These are phyloP conservation scores for Pycnonotus jocosus DNA, from an alignment of 2,113 vertebrate genomes.

Conservation along the genomic window DNA sequence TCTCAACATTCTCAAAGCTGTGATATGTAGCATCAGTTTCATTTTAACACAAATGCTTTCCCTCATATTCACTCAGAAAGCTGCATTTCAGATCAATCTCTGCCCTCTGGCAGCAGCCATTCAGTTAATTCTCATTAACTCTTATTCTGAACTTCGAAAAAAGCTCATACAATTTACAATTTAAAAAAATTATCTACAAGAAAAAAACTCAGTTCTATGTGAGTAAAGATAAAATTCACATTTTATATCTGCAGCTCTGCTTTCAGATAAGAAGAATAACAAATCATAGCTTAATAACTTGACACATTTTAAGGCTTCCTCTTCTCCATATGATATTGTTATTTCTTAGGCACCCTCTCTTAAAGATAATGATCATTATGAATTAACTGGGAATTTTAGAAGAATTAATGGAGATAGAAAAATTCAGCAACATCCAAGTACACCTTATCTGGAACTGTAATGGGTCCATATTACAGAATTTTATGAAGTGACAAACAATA, in stretches of 20 bases:
- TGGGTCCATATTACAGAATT: not conserved
- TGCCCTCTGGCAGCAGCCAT: not conserved
- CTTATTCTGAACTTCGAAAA: not conserved
- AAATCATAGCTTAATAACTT: not conserved
- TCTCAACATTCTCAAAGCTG: not conserved
- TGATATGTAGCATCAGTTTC: not conserved
- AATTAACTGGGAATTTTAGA: not conserved
- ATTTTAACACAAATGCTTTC: not conserved
- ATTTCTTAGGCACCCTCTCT: not conserved
- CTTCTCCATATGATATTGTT: not conserved
- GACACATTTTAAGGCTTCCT: not conserved
- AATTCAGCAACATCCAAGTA: conserved; percentile 3
- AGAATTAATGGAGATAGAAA: not conserved
- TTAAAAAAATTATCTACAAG: not conserved
- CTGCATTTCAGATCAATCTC: not conserved
- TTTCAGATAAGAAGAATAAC: not conserved
- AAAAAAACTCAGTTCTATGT: not conserved
- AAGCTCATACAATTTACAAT: not conserved
- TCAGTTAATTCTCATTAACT: not conserved
- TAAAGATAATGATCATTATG: not conserved
- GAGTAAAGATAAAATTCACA: not conserved
- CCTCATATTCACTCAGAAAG: not conserved
- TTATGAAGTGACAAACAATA: not conserved
- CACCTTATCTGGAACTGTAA: not conserved
- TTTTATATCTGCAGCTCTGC: not conserved